Evolutionary conservation across 1,140 invertebrate species (phyloP), one percentile per base, ranked within the genome.

Genomic region (Bombus superbus): DNA sequence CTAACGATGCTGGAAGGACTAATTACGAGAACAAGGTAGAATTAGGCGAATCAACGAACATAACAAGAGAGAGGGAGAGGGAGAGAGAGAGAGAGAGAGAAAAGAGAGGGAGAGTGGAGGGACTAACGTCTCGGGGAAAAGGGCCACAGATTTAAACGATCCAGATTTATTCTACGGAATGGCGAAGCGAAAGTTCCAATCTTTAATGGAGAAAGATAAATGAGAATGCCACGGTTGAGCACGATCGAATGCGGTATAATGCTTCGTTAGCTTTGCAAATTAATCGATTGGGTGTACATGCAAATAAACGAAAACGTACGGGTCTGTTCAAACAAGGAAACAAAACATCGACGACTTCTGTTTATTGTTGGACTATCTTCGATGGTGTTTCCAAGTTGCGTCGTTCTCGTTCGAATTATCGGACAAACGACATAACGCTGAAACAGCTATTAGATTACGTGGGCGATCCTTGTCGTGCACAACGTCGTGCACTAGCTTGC

Each of bases 31-130:
- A 25, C 79, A 32, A 40, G 40, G 35, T 25, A 18, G n/a, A 3
- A 22, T 25, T 35, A 74, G 86, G 79, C 40, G 75, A 88, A 76
- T 89, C 64, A 38, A 71, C 35, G n/a, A 88, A 57, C 44, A 74
- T 53, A 25, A 32, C 53, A 35, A n/a, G 78, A 38, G 85, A 2
- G 5, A 2, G 5, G 0, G 32, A 28, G 74, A 69, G 62, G 18
- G 68, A 73, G 35, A 10, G 40, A 9, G 40, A 0, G 40, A 88
- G 32, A 10, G 5, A 69, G 81, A n/a, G 78, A 38, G 85, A 2
- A 1, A 2, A 2, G 0, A 28, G 74, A 69, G 62, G 18, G 68
- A 73, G 35, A 10, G 40, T 32, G 32, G 32, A 32, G 32, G 32
- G 32, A 32, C 32, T 32, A 32, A 32, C 32, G 32, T 15, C 3